Percentiles rank a stretch among this genome's conserved stretches.
Conservation (phyloP, 2,797 vertebrate species). For the Enteromius radiatus region DNA sequence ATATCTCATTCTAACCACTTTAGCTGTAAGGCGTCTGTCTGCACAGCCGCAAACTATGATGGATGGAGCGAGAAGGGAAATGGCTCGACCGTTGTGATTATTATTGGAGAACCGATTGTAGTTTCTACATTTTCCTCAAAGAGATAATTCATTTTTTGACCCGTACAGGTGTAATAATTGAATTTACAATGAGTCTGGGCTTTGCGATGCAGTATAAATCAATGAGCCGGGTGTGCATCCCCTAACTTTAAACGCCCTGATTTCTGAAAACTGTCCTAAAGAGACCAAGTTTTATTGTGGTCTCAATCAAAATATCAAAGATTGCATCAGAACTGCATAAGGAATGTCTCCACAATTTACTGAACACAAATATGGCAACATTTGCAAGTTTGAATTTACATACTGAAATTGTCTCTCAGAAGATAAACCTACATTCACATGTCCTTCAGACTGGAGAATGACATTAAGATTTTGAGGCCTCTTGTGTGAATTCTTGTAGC, state of each 20-base stretch:
- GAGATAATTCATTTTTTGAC: conserved; percentile 38
- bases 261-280: conserved; percentile 67
- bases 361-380: conserved; percentile 71
- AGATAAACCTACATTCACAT: neutral
- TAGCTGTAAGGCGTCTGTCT: conserved; percentile 42
- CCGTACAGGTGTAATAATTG: conserved; percentile 2
- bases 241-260: conserved; percentile 70
- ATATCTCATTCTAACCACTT: conserved; percentile 71
- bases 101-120: conserved; percentile 39
- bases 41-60: conserved; percentile 73
- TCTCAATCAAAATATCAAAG: conserved; percentile 79
- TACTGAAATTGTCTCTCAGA: conserved; percentile 71
- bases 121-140: conserved; percentile 40
- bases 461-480: neutral
- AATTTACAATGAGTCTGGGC: conserved; percentile 51
- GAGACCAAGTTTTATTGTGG: conserved; percentile 69
- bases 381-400: conserved; percentile 68
- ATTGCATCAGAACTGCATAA: conserved; percentile 69
- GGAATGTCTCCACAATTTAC: conserved; percentile 76
- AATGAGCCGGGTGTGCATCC: conserved; percentile 68
- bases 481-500: neutral
- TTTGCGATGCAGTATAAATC: conserved; percentile 61
- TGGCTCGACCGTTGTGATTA: conserved; percentile 56
- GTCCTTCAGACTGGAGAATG: neutral
- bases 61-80: conserved; percentile 69